Percentiles rank a stretch among this genome's conserved stretches.
phyloP scores from a whole-genome alignment of 2,797 vertebrate species.

The Meriones psammophilus region DNA sequence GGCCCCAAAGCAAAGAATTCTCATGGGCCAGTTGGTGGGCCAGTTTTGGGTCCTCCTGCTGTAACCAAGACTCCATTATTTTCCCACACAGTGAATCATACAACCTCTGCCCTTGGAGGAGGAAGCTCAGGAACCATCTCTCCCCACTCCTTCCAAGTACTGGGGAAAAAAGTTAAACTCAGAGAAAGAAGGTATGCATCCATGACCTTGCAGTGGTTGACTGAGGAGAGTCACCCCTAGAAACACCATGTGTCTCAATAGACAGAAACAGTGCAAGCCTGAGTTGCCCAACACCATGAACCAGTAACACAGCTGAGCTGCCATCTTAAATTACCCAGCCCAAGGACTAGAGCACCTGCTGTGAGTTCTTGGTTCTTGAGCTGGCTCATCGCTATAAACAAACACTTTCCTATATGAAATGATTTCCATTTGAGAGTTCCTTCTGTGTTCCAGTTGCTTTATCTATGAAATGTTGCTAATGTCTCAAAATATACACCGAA shows the following conservation, averaged over 20 bases:
- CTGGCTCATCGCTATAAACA: not conserved
- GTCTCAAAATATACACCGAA: not conserved
- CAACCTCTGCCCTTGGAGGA: not conserved
- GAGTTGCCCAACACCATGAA: not conserved
- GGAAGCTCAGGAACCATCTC: not conserved
- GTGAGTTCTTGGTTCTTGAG: not conserved
- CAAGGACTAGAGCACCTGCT: not conserved
- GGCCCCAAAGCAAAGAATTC: not conserved
- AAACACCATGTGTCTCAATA: not conserved
- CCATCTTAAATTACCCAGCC: not conserved
- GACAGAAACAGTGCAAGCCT: not conserved
- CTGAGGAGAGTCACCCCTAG: not conserved
- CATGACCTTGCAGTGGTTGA: not conserved
- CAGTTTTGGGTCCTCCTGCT: not conserved
- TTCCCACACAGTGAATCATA: not conserved
- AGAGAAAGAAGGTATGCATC: not conserved
- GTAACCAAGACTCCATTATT: not conserved
- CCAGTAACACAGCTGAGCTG: not conserved
- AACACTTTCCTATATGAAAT: not conserved
- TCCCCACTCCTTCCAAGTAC: not conserved
- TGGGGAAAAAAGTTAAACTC: not conserved
- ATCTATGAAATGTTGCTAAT: not conserved
- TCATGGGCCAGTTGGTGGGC: not conserved
- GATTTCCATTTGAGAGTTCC: slow-evolving; percentile 22
- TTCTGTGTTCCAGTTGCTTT: not conserved